Base-by-base conservation (phyloP, 37 sponge, comb jelly and placozoan species). In the Eunapius fragilis region DNA sequence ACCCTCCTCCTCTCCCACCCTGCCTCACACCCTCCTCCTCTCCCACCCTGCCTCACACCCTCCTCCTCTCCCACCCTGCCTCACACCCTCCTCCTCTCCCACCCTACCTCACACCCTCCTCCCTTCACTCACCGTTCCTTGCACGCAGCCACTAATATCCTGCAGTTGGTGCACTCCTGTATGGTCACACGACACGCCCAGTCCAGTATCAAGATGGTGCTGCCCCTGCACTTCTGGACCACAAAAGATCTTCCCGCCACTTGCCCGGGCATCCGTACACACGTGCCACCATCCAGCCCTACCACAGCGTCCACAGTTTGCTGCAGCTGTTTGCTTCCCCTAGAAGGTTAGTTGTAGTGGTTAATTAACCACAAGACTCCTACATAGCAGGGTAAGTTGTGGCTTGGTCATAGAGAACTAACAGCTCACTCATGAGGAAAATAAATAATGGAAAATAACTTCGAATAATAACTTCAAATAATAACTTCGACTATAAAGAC, bases 81-180 rank as follows among this genome's bases (percentile, higher is more conserved):
- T 9, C 47, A 45, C 4, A 45, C 4, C 47, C 9, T 45, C 7
- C 9, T 9, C 47, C 47, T 45, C 9, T 45, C 47, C 9, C 4
- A 45, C 9, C 47, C 47, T 11, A 45, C 47, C 47, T 9, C 9
- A 4, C 47, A 4, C 47, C 4, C 9, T 45, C 58, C 22, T 19
- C 58, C 17, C 58, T 17, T 19, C 58, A 58, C 58, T 58, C 58
- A 93, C 96, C 96, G 93, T 87, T 91, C 94, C 83, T 87, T 90
- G 73, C 90, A 80, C 24, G 96, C 94, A 34, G 90, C 96, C 24
- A 95, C 25, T 31, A 95, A 37, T 9, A 95, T 87, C 19, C 83
- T 80, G 87, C 96, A 92, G 67, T 87, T 74, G 31, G 69, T 76
- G 37, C 96, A 95, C 78, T 87, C 91, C 33, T 95, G 91, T 27